phyloP scores from a whole-genome alignment of 2,888 invertebrate species.

The Euphydryas editha region DNA sequence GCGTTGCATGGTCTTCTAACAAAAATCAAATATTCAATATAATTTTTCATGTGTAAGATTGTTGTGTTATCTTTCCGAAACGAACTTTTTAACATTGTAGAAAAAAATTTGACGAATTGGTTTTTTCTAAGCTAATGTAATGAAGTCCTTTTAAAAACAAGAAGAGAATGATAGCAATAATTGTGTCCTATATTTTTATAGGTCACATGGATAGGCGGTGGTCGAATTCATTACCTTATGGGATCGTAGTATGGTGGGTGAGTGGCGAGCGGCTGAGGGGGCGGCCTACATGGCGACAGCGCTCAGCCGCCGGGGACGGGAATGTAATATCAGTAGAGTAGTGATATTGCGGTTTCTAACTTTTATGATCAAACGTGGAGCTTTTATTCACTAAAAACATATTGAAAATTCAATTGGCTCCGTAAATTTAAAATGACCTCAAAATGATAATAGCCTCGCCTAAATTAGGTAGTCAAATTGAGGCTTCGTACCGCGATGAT shows the following conservation, averaged over 20 bases:
- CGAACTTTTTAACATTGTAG: background rate
- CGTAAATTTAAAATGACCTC: constrained; percentile 34
- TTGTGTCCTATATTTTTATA: constrained; percentile 75
- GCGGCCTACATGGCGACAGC: constrained; percentile 71
- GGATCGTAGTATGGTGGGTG: constrained; percentile 56
- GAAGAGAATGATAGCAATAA: constrained; percentile 54
- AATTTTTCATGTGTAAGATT: constrained; percentile 8
- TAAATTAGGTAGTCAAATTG: constrained; percentile 33
- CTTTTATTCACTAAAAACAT: constrained; percentile 52
- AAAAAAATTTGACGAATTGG: background rate
- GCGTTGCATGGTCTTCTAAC: constrained; percentile 52
- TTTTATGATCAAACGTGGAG: constrained; percentile 61
- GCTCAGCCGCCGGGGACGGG: constrained; percentile 54
- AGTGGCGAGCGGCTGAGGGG: constrained; percentile 46
- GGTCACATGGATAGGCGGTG: constrained; percentile 72
- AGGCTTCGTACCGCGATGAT: constrained; percentile 21
- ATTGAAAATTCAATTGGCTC: constrained; percentile 46
- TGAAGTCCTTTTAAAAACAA: constrained; percentile 31
- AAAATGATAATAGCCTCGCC: constrained; percentile 29
- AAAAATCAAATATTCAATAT: constrained; percentile 9
- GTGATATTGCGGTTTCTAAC: constrained; percentile 78
- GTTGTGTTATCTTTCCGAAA: constrained; percentile 1
- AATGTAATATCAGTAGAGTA: constrained; percentile 78
- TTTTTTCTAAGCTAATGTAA: background rate
- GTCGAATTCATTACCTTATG: constrained; percentile 78